A percentile compares a stretch with the other conserved stretches of the same genome.
These are phyloP conservation scores for Tyrophagus putrescentiae DNA, from an alignment of 1,140 invertebrate species.

Conservation along the genomic window DNA sequence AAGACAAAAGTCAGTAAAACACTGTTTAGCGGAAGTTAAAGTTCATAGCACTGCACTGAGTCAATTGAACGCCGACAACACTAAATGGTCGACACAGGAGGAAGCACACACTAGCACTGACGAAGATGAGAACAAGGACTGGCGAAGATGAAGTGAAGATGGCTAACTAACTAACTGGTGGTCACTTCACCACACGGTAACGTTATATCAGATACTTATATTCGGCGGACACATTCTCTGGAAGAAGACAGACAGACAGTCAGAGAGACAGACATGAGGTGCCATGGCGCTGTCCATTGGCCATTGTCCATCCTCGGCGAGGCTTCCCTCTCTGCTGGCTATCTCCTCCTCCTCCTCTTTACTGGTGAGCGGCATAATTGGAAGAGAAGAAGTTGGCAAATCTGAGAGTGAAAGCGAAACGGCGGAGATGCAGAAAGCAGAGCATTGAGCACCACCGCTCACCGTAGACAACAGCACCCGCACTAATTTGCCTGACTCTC, in stretches of 20 bases:
- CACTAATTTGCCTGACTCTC: neutral
- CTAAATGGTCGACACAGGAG: no score
- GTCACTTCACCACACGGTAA: no score
- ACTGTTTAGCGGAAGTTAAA: neutral
- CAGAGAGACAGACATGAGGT: neutral
- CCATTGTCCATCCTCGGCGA: neutral
- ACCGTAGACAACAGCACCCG: neutral
- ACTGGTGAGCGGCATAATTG: neutral
- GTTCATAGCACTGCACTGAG: no score
- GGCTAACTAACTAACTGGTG: no score
- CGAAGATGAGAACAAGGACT: no score
- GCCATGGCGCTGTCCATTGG: neutral
- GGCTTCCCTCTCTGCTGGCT: neutral
- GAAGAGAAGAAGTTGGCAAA: neutral
- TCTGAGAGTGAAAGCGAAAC: neutral
- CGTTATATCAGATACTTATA: no score
- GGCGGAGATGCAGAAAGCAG: neutral
- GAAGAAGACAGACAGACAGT: no score
- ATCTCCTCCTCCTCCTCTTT: constrained; percentile 1
- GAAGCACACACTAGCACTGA: no score
- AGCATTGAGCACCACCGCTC: neutral
- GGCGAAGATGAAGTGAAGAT: no score
- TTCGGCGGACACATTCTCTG: no score
- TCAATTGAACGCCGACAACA: no score
- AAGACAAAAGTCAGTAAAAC: neutral